Percentiles rank a stretch among this genome's conserved stretches.
Conservation (phyloP, 2,797 vertebrate genomes). For the Momotus momota region DNA sequence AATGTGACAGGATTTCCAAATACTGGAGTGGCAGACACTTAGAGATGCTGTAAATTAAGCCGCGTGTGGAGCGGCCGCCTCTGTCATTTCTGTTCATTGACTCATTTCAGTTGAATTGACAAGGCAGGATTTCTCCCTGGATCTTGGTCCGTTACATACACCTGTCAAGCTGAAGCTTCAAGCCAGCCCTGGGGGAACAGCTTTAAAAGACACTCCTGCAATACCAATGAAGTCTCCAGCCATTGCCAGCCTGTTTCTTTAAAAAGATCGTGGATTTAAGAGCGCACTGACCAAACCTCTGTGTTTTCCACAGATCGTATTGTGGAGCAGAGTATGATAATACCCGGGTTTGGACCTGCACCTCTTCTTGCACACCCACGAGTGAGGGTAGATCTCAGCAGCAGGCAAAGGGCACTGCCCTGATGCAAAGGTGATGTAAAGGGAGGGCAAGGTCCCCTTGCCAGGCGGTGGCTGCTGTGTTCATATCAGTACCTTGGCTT, state of each 20-base stretch:
- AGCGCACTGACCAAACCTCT: not conserved
- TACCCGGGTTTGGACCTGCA: not conserved
- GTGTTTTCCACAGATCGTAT: not conserved
- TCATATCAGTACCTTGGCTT: fast-evolving
- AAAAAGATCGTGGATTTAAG: not conserved
- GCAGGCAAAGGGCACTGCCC: not conserved
- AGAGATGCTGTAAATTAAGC: conserved; percentile 54
- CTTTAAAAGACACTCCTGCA: conserved; percentile 24
- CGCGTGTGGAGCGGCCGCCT: not conserved
- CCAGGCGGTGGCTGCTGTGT: not conserved
- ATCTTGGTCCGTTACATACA: not conserved
- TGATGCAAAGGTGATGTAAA: not conserved
- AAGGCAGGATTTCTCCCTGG: conserved; percentile 61
- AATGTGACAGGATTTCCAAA: conserved; percentile 63
- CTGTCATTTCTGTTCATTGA: not conserved
- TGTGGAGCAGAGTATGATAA: not conserved
- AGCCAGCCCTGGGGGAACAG: conserved; percentile 27
- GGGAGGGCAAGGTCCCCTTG: fast-evolving
- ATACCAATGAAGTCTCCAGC: conserved; percentile 54
- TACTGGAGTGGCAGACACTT: not conserved
- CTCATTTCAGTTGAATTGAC: conserved; percentile 42
- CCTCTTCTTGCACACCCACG: not conserved
- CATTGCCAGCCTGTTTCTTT: not conserved
- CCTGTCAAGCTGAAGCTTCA: conserved; percentile 59
- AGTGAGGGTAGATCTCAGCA: not conserved